Base-by-base conservation (phyloP, 2,113 vertebrate genomes). In the Terrapene triunguis region DNA sequence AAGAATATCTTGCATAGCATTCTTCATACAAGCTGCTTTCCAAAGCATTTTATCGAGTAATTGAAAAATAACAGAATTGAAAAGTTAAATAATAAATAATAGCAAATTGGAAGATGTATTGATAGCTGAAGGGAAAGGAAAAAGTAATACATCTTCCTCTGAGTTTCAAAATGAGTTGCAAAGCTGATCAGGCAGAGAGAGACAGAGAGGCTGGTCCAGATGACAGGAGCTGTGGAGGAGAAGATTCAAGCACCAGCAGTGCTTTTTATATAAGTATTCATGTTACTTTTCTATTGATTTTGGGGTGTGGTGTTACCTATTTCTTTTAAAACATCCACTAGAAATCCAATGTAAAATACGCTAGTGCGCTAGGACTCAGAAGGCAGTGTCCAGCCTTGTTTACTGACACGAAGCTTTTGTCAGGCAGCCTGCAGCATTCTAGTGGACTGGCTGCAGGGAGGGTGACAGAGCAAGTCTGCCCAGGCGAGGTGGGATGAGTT, bases 81-180 rank as follows among this genome's bases (percentile, higher is more conserved):
- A 24, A 21, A 0, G 0, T 12, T 19, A 35, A 0, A 1, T 38
- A 38, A 69, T n/a, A n/a, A 65, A 35, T 62, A 51, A 76, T 24
- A 47, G 42, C 85, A 50, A 80, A 27, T 62, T 14, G 22, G 44
- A 29, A 87, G 85, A 38, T 32, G 50, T 32, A 74, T 54, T 76
- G 24, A 44, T n/a, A 59, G 42, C 42, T 50, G 53, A 50, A 35
- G 44, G 54, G 54, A 29, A 51, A 53, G 51, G 51, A 29, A 21
- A 44, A 8, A 27, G 44, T 21, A 38, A 44, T 27, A 3, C 19
- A 62, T 50, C 27, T 72, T 42, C 25, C 6, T 38, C 25, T 74
- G 65, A 53, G 84, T 74, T 50, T 13, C 14, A 57, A 19, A 55
- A 59, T 47, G n/a, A 47, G 84, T 27, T 85, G 62, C 21, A 47